Evolutionary conservation across 2,888 invertebrate genomes (phyloP).

Genomic region (Clanis bilineata): DNA sequence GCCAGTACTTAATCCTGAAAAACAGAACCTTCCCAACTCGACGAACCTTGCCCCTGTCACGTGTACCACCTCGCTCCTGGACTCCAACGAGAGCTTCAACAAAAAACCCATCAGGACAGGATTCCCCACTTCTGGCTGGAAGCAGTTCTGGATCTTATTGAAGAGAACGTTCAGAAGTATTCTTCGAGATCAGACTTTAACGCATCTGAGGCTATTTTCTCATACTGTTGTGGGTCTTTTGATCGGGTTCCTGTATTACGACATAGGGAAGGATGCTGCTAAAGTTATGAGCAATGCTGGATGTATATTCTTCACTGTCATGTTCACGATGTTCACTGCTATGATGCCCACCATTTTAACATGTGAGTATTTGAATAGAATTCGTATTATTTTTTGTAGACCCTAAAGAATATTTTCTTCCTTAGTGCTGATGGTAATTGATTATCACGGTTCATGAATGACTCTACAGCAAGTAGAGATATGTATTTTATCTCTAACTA

Average conservation of each 20-base stretch:
- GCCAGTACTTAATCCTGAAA: conserved; percentile 59
- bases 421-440: too few relatives aligned
- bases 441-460: too few relatives aligned
- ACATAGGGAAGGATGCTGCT: conserved; percentile 95
- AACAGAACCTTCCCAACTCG: conserved; percentile 60
- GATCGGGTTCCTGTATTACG: conserved; percentile 96
- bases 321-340: conserved; percentile 98
- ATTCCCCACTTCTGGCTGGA: conserved; percentile 91
- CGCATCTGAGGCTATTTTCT: conserved; percentile 92
- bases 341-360: conserved; percentile 99
- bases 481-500: too few relatives aligned
- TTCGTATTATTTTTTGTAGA: not conserved
- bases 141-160: conserved; percentile 93
- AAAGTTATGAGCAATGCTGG: conserved; percentile 98
- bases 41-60: conserved; percentile 80
- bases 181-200: conserved; percentile 93
- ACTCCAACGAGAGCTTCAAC: conserved; percentile 88
- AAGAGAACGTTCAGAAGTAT: conserved; percentile 92
- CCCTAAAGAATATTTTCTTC: too few relatives aligned
- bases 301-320: conserved; percentile 96
- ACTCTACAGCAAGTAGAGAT: too few relatives aligned
- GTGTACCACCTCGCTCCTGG: conserved; percentile 87
- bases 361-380: conserved; percentile 86
- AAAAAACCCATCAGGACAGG: conserved; percentile 85
- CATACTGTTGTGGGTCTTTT: conserved; percentile 94